phyloP scores from a whole-genome alignment of 2,888 invertebrate species.

The Exephanes ischioxanthus region DNA sequence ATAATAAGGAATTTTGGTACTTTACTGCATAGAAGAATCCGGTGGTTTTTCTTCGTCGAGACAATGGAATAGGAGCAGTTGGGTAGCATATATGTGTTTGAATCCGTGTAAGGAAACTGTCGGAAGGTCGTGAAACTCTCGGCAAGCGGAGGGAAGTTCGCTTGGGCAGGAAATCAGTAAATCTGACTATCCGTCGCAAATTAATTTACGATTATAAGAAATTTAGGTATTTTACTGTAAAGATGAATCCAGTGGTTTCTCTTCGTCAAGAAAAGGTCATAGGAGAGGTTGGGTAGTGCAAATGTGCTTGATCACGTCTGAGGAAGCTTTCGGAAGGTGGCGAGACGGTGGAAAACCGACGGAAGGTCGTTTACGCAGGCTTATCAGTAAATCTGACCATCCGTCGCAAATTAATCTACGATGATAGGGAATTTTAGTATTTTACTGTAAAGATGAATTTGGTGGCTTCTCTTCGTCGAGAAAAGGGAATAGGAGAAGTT shows the following conservation, averaged over 20 bases:
- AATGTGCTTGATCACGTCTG: not conserved
- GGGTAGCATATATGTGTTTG: not conserved
- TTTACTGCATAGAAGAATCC: not conserved
- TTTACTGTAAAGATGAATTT: not conserved
- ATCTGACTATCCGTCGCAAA: not conserved
- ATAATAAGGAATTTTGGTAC: not conserved
- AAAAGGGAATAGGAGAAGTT: not conserved
- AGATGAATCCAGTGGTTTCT: not conserved
- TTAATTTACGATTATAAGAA: not conserved
- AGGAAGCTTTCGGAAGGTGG: constrained; percentile 18
- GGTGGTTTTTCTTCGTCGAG: not conserved
- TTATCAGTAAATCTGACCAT: not conserved
- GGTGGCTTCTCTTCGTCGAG: not conserved
- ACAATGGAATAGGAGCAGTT: not conserved
- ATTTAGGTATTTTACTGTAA: not conserved
- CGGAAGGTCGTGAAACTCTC: constrained; percentile 12
- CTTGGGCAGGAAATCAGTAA: constrained; percentile 67
- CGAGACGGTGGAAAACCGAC: constrained; percentile 31
- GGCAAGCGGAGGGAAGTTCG: constrained; percentile 66
- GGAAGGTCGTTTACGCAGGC: constrained; percentile 73
- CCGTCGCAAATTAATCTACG: not conserved
- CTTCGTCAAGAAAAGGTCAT: not conserved
- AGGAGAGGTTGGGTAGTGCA: not conserved
- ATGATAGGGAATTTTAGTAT: not conserved
- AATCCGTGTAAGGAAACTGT: constrained; percentile 16